Percentiles rank a stretch among this genome's conserved stretches.
Evolutionary conservation across 2,888 invertebrate species (phyloP).

Genomic region (Drosophila meridiana): DNA sequence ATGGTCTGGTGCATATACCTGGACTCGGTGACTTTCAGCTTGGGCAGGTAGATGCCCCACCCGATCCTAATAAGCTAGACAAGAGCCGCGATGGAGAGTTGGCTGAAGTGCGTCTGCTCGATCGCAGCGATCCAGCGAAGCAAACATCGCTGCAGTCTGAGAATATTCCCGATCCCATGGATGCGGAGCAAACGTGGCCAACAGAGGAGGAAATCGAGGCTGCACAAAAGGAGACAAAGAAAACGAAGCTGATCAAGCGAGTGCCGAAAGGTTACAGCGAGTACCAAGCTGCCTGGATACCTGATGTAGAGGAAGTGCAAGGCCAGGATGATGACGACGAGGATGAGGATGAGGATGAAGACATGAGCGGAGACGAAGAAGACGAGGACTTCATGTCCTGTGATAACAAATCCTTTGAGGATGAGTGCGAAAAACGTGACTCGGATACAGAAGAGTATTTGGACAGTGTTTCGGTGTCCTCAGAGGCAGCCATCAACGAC

Average conservation of each 20-base stretch:
- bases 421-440: constrained; percentile 84
- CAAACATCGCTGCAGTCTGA: constrained; percentile 92
- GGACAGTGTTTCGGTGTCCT: constrained; percentile 89
- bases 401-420: constrained; percentile 85
- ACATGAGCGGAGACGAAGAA: constrained; percentile 64
- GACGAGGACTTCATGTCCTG: constrained; percentile 84
- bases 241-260: constrained; percentile 90
- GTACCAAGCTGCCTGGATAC: constrained; percentile 98
- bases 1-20: constrained; percentile 95
- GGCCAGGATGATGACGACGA: constrained; percentile 86
- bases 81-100: constrained; percentile 81
- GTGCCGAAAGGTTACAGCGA: constrained; percentile 98
- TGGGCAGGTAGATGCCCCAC: constrained; percentile 90
- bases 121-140: constrained; percentile 88
- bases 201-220: constrained; percentile 94
- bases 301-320: constrained; percentile 89
- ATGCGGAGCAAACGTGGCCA: constrained; percentile 98
- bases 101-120: constrained; percentile 84
- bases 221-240: constrained; percentile 87
- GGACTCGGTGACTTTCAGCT: constrained; percentile 98
- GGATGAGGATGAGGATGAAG: constrained; percentile 60
- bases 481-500: constrained; percentile 88
- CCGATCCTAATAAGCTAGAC: constrained; percentile 89
- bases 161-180: constrained; percentile 95
- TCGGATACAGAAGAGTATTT: constrained; percentile 88